These are phyloP conservation scores for Pristionchus japonicus DNA, from an alignment of 2,888 invertebrate genomes.

Conservation along the genomic window DNA sequence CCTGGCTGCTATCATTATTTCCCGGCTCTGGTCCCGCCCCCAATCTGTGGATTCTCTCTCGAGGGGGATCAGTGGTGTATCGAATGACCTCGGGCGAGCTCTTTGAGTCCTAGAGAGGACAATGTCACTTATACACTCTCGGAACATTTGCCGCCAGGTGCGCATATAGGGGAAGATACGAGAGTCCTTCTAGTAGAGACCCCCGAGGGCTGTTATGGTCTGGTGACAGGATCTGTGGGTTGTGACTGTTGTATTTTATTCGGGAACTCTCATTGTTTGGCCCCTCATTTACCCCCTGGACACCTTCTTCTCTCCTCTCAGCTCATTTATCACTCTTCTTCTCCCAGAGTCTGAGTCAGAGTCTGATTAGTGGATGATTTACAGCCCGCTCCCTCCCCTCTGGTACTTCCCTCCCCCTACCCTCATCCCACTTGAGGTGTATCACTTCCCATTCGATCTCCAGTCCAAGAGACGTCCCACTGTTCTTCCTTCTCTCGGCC, in stretches of 20 bases:
- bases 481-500: not conserved
- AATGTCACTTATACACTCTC: slow-evolving; percentile 50
- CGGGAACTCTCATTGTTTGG: not conserved
- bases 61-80: slow-evolving; percentile 26
- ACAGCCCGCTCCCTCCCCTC: not conserved
- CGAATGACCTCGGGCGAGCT: slow-evolving; percentile 4
- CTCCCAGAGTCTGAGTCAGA: slow-evolving; percentile 15
- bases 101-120: slow-evolving; percentile 23
- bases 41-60: not conserved
- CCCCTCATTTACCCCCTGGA: not conserved
- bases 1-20: not conserved
- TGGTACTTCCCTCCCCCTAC: not conserved
- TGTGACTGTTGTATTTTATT: too few relatives aligned
- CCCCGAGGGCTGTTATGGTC: not conserved
- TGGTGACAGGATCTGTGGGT: not conserved
- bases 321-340: not conserved
- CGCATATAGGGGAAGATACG: not conserved
- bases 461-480: slow-evolving; percentile 18
- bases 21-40: not conserved
- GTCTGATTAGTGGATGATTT: slow-evolving; percentile 36
- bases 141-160: slow-evolving; percentile 40
- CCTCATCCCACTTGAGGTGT: not conserved
- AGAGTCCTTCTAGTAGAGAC: not conserved
- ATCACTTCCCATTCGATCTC: not conserved
- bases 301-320: not conserved